Percentiles rank a stretch among this genome's conserved stretches.
Evolutionary conservation across 2,113 vertebrate genomes (phyloP).

Genomic region (Megaleporinus macrocephalus): DNA sequence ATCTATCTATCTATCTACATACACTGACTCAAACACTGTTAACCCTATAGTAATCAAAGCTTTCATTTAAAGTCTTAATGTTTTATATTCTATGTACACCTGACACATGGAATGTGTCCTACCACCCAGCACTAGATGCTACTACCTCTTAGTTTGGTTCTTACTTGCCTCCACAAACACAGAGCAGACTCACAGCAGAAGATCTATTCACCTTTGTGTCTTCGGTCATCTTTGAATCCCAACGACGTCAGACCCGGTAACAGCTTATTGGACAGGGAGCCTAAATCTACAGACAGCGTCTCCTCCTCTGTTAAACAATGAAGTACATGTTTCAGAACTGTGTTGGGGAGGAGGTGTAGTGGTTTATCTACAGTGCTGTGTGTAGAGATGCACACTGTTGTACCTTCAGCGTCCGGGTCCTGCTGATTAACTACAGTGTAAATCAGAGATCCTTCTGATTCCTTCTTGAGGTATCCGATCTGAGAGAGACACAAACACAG

Average conservation of each 20-base stretch:
- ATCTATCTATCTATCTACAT: too few species aligned
- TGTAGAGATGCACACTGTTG: neutral
- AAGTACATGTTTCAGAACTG: neutral
- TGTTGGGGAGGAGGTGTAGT: neutral
- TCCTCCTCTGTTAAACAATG: constrained; percentile 85
- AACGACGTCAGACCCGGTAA: constrained; percentile 91
- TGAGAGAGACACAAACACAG: constrained; percentile 68
- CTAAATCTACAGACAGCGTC: constrained; percentile 91
- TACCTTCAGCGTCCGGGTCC: constrained; percentile 92
- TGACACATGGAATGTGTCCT: too few species aligned
- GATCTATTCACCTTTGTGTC: constrained; percentile 84
- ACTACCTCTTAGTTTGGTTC: too few species aligned
- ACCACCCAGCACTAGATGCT: too few species aligned
- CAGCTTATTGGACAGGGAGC: constrained; percentile 92
- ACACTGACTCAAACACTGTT: too few species aligned
- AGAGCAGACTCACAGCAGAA: neutral
- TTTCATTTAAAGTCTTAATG: too few species aligned
- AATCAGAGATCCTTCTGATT: constrained; percentile 81
- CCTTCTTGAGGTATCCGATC: constrained; percentile 94
- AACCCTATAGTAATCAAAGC: too few species aligned
- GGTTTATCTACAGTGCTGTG: neutral
- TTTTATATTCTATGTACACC: too few species aligned
- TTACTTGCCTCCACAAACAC: too few species aligned
- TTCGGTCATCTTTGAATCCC: constrained; percentile 95
- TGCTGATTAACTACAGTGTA: constrained; percentile 92